Evolutionary conservation across 2,888 invertebrate genomes (phyloP).

Genomic region (Drymonia ruficornis): DNA sequence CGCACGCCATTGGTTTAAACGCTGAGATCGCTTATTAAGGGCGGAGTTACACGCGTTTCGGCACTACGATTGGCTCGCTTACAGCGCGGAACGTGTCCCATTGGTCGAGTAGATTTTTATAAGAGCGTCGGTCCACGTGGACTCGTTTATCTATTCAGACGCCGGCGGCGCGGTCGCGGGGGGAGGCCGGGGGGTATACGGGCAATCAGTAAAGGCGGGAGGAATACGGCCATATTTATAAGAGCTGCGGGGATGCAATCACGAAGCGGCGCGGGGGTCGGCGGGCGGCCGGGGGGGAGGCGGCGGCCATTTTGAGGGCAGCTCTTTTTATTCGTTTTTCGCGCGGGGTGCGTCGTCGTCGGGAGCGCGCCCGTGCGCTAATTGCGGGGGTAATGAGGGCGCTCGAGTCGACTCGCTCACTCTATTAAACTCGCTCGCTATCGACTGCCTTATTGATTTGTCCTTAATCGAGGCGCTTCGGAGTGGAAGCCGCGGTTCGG

Average conservation of each 20-base stretch:
- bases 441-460: slow-evolving; percentile 84
- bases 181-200: slow-evolving; percentile 84
- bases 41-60: slow-evolving; percentile 81
- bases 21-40: slow-evolving; percentile 83
- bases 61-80: slow-evolving; percentile 56
- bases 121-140: slow-evolving; percentile 83
- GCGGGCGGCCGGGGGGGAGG: slow-evolving; percentile 76
- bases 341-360: slow-evolving; percentile 83
- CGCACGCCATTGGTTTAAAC: slow-evolving; percentile 59
- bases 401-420: slow-evolving; percentile 81
- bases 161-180: slow-evolving; percentile 85
- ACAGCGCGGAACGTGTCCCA: slow-evolving; percentile 47
- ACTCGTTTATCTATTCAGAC: slow-evolving; percentile 86
- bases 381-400: slow-evolving; percentile 85
- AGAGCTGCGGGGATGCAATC: slow-evolving; percentile 86
- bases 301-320: slow-evolving; percentile 91
- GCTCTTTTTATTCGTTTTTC: slow-evolving; percentile 87
- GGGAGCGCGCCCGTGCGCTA: slow-evolving; percentile 83
- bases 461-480: slow-evolving; percentile 77
- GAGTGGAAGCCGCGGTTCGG: slow-evolving; percentile 56
- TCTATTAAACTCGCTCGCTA: slow-evolving; percentile 83
- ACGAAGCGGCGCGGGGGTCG: slow-evolving; percentile 83
- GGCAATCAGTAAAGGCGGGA: slow-evolving; percentile 86
- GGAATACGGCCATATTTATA: slow-evolving; percentile 86
- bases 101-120: slow-evolving; percentile 82